Conservation (phyloP, 2,113 vertebrate species). For the Puffinus mauretanicus region DNA sequence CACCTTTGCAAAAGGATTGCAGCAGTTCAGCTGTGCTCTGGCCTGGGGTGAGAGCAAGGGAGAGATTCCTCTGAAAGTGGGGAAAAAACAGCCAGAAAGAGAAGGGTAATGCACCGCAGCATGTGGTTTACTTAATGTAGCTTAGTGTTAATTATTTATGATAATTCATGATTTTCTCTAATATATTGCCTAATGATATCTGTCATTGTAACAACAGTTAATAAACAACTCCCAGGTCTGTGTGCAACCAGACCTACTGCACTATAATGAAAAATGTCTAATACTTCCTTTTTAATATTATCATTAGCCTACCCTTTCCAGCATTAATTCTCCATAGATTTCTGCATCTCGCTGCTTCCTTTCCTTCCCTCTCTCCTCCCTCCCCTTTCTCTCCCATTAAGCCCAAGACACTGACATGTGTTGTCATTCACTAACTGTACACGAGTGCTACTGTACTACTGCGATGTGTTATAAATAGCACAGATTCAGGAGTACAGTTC, state of each 20-base stretch:
- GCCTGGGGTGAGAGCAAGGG: neutral
- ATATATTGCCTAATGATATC: neutral
- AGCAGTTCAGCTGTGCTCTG: neutral
- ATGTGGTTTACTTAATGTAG: conserved; percentile 11
- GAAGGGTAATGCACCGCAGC: neutral
- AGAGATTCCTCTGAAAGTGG: neutral
- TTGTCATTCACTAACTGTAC: neutral
- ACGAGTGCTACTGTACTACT: neutral
- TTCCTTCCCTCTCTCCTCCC: neutral
- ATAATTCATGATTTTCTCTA: neutral
- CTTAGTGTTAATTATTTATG: conserved; percentile 47
- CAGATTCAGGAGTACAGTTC: neutral
- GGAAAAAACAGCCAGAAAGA: neutral
- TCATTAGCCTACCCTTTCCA: neutral
- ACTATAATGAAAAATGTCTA: conserved; percentile 9
- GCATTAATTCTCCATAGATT: neutral
- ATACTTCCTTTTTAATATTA: neutral
- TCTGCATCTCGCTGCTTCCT: neutral
- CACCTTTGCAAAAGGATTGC: neutral
- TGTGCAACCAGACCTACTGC: neutral
- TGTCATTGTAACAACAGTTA: neutral
- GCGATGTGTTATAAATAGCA: conserved; percentile 28
- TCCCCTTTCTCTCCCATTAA: neutral
- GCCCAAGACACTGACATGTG: neutral
- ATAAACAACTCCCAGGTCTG: neutral